phyloP scores from a whole-genome alignment of 37 sponge, comb jelly and placozoan species.

The Eunapius fragilis region DNA sequence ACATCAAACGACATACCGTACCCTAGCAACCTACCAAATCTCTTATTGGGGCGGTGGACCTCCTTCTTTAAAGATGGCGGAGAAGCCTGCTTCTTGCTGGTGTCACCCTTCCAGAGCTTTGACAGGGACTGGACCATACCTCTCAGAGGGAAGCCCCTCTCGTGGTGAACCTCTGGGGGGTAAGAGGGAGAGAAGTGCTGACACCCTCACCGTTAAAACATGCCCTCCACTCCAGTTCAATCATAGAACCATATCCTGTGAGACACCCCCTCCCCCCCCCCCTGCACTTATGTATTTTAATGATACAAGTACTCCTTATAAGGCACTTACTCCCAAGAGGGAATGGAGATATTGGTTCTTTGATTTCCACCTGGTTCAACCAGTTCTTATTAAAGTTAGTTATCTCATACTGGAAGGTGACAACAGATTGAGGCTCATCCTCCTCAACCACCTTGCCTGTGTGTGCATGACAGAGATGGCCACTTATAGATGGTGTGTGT shows the following conservation, averaged over 20 bases:
- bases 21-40: not conserved
- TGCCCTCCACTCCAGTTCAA: no score
- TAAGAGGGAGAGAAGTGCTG: not conserved
- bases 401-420: constrained; percentile 53
- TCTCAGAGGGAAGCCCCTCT: not conserved
- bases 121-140: not conserved
- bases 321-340: constrained; percentile 57
- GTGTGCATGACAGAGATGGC: not conserved
- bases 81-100: not conserved
- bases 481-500: not conserved
- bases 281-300: no score
- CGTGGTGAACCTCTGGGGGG: not conserved
- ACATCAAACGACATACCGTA: no score
- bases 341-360: constrained; percentile 36
- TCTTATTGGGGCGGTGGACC: not conserved
- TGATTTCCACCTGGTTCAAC: constrained; percentile 10
- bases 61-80: not conserved
- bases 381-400: constrained; percentile 10
- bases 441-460: constrained; percentile 59
- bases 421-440: not conserved
- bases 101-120: not conserved
- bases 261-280: not conserved
- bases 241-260: no score
- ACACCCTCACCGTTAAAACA: no score
- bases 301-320: not conserved